Conservation (phyloP, 2,888 invertebrate species). For the Crossocerus cetratus region DNA sequence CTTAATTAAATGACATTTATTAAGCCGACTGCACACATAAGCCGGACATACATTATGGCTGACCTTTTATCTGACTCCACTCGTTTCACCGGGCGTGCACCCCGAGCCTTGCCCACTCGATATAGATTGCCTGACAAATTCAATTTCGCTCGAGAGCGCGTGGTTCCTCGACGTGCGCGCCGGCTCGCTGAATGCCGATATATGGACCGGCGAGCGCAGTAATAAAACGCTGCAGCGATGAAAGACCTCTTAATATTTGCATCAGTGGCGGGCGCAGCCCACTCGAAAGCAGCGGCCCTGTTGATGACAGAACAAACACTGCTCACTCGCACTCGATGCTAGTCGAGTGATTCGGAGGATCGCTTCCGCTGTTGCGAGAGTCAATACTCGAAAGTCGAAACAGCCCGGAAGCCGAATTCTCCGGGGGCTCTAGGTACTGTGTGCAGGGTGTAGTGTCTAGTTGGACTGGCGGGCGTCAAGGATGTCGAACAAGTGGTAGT, state of each 20-base stretch:
- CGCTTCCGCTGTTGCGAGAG: not conserved
- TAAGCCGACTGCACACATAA: constrained; percentile 3
- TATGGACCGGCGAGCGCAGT: not conserved
- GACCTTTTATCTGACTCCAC: not conserved
- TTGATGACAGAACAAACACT: not conserved
- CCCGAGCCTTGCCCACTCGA: not conserved
- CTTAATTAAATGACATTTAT: constrained; percentile 28
- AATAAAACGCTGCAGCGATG: not conserved
- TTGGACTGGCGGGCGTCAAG: too few species aligned
- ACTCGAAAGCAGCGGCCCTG: not conserved
- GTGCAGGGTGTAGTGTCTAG: too few species aligned
- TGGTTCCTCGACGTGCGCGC: too few species aligned
- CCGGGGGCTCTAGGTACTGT: too few species aligned
- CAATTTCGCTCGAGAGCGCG: too few species aligned
- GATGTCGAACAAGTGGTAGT: too few species aligned
- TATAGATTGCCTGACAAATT: too few species aligned
- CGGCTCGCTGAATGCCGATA: not conserved
- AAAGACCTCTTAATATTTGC: not conserved
- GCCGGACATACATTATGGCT: not conserved
- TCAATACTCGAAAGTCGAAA: not conserved
- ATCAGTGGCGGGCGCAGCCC: not conserved
- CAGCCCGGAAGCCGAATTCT: too few species aligned
- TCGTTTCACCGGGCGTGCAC: not conserved
- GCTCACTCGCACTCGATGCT: not conserved
- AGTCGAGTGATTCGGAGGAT: not conserved